phyloP scores from a whole-genome alignment of 2,113 vertebrate species.

The Meleagris gallopavo region DNA sequence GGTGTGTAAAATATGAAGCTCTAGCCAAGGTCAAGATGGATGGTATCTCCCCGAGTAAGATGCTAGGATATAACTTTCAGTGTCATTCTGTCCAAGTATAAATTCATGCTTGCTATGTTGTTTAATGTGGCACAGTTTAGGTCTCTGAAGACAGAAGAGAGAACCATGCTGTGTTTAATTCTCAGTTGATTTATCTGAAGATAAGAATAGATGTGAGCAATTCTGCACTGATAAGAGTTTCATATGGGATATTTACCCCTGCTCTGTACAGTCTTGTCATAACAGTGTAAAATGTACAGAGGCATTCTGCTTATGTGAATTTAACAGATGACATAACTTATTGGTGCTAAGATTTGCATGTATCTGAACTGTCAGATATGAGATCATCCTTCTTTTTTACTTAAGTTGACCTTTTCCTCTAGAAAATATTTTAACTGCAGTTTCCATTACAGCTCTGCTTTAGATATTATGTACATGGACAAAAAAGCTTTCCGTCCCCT shows the following conservation, averaged over 20 bases:
- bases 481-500: background rate
- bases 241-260: background rate
- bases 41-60: conserved; percentile 12
- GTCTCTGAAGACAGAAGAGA: conserved; percentile 36
- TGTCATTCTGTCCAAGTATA: background rate
- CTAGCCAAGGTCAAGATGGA: conserved; percentile 62
- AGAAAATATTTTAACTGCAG: conserved; percentile 35
- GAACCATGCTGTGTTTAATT: background rate
- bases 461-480: background rate
- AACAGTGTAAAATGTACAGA: conserved; percentile 36
- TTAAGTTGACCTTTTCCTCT: conserved; percentile 36
- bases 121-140: conserved; percentile 22
- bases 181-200: conserved; percentile 34
- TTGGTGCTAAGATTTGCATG: conserved; percentile 35
- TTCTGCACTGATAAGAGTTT: background rate
- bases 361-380: conserved; percentile 56
- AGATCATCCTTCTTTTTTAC: conserved; percentile 37
- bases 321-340: conserved; percentile 63
- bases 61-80: background rate
- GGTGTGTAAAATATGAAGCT: conserved; percentile 62
- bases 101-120: conserved; percentile 23
- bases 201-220: conserved; percentile 28
- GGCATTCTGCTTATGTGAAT: conserved; percentile 29
- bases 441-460: conserved; percentile 48
- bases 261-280: conserved; percentile 6